These are phyloP conservation scores for Carpatolechia fugitivella DNA, from an alignment of 2,888 invertebrate genomes.

Conservation along the genomic window DNA sequence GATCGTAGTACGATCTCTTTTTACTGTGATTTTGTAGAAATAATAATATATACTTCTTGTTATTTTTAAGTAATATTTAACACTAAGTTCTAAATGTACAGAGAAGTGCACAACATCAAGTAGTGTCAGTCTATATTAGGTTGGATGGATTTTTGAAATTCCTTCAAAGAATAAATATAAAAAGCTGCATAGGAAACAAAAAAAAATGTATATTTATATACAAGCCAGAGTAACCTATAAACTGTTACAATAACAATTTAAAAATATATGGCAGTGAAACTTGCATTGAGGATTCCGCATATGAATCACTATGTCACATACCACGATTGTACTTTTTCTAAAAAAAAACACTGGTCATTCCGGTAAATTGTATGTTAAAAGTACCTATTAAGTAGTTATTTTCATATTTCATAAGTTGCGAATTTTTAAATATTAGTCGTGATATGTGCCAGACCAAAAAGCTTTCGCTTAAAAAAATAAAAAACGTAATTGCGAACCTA, in stretches of 20 bases:
- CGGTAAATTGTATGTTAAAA: no score
- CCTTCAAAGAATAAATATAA: conserved; percentile 35
- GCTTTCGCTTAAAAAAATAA: neutral
- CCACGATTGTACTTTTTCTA: neutral
- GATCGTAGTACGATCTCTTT: neutral
- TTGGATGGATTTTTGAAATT: conserved; percentile 69
- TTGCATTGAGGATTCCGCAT: conserved; percentile 24
- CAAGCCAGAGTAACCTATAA: conserved; percentile 11
- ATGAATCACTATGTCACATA: neutral
- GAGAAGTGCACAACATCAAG: conserved; percentile 74
- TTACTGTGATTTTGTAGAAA: conserved; percentile 27
- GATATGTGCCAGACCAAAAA: neutral
- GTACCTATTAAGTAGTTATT: neutral
- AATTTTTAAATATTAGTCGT: neutral
- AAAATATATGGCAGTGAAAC: conserved; percentile 41
- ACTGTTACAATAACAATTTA: conserved; percentile 18
- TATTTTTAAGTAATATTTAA: conserved; percentile 48
- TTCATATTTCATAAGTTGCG: no score
- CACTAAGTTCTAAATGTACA: conserved; percentile 61
- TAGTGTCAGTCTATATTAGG: conserved; percentile 78
- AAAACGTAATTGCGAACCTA: conserved; percentile 29
- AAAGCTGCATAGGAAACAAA: conserved; percentile 35
- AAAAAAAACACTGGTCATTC: no score
- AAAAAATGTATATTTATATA: conserved; percentile 1
- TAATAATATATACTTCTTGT: conserved; percentile 31